These are phyloP conservation scores for Labroides dimidiatus DNA, from an alignment of 2,797 vertebrate species.

Conservation along the genomic window DNA sequence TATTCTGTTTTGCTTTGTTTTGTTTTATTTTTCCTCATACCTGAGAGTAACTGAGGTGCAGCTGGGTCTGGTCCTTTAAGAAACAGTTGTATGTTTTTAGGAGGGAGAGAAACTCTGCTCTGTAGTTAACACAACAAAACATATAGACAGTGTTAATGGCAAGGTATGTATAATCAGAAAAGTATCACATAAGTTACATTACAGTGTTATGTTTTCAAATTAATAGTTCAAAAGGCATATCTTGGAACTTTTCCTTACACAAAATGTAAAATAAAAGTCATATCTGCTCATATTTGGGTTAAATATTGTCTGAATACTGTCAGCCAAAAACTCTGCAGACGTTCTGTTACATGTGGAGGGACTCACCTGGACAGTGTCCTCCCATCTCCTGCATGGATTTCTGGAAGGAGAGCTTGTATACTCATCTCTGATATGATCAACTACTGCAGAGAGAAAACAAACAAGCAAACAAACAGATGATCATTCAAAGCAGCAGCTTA, in stretches of 20 bases:
- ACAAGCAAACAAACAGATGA: neutral
- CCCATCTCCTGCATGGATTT: constrained; percentile 74
- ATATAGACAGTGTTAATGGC: neutral
- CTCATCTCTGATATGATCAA: constrained; percentile 73
- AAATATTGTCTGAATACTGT: neutral
- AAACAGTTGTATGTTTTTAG: constrained; percentile 93
- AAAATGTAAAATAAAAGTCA: too few relatives aligned
- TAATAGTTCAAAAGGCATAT: too few relatives aligned
- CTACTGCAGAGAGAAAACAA: constrained; percentile 50
- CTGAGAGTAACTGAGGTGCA: constrained; percentile 87
- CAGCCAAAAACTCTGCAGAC: too few relatives aligned
- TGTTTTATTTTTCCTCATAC: constrained; percentile 79
- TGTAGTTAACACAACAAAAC: constrained; percentile 64
- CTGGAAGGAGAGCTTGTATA: constrained; percentile 49
- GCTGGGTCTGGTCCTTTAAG: constrained; percentile 89
- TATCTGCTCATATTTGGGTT: neutral
- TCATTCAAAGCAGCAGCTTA: neutral
- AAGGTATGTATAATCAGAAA: too few relatives aligned
- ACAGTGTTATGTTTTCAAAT: too few relatives aligned
- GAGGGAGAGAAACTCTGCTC: constrained; percentile 88
- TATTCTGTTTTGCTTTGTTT: too few relatives aligned
- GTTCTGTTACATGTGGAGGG: neutral
- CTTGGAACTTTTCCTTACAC: too few relatives aligned
- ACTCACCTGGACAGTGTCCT: constrained; percentile 81
- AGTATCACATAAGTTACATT: too few relatives aligned